Conservation (phyloP, 2,888 invertebrate species). For the Philaethria dido region DNA sequence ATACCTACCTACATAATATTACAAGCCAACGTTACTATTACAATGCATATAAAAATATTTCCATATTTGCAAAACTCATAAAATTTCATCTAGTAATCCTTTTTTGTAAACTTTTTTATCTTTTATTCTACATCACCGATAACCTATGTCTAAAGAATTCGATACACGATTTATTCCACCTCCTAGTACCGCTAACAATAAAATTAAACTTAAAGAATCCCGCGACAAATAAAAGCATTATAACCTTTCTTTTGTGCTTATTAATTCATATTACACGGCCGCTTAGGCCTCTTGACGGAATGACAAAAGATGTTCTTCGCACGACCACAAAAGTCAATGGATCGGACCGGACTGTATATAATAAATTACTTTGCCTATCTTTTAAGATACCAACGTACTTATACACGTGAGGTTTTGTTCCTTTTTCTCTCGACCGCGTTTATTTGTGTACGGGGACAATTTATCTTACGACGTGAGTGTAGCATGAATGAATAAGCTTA, state of each 20-base stretch:
- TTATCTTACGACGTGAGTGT: slow-evolving; percentile 76
- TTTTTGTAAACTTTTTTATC: slow-evolving; percentile 24
- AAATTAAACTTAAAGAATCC: slow-evolving; percentile 60
- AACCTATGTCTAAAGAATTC: slow-evolving; percentile 62
- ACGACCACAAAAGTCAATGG: slow-evolving; percentile 79
- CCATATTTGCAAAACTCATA: too few relatives aligned
- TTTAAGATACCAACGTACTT: slow-evolving; percentile 65
- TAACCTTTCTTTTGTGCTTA: slow-evolving; percentile 79
- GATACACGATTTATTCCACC: slow-evolving; percentile 75
- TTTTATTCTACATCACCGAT: slow-evolving; percentile 51
- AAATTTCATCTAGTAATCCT: not conserved
- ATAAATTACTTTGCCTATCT: slow-evolving; percentile 77
- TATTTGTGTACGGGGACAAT: slow-evolving; percentile 78
- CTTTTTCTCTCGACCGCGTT: slow-evolving; percentile 66
- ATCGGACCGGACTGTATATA: slow-evolving; percentile 76
- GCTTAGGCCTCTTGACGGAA: slow-evolving; percentile 74
- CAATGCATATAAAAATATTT: too few relatives aligned
- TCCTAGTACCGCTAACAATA: slow-evolving; percentile 58
- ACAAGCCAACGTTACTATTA: too few relatives aligned
- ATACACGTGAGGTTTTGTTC: slow-evolving; percentile 63
- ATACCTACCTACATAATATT: too few relatives aligned
- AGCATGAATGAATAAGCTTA: slow-evolving; percentile 77
- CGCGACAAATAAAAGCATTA: slow-evolving; percentile 77
- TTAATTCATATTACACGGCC: slow-evolving; percentile 84
- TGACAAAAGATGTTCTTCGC: slow-evolving; percentile 74